A percentile compares a stretch with the other conserved stretches of the same genome.
phyloP scores from a whole-genome alignment of 2,888 invertebrate genomes.

The Torymus auratus region DNA sequence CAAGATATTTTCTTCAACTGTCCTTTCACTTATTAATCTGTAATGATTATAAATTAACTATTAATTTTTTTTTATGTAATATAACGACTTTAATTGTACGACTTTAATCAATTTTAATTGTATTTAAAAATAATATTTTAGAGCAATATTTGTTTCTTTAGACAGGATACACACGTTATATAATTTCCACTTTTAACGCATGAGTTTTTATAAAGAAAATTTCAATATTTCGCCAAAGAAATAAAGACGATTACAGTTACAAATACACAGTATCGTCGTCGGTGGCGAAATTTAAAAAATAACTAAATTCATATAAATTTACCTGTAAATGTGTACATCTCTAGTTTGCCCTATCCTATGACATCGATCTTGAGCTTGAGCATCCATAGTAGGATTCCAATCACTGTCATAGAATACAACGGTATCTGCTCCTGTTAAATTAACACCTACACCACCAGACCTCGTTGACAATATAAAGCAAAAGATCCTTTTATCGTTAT shows the following conservation, averaged over 20 bases:
- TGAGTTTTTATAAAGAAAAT: constrained; percentile 74
- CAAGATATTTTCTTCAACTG: constrained; percentile 99
- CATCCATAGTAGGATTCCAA: constrained; percentile 99
- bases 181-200: constrained; percentile 67
- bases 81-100: no score
- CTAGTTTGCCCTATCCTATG: constrained; percentile 99
- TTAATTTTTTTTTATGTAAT: no score
- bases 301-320: constrained; percentile 34
- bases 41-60: no score
- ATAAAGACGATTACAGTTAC: constrained; percentile 63
- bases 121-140: no score
- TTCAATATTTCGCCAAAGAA: constrained; percentile 70
- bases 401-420: constrained; percentile 99
- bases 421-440: constrained; percentile 98
- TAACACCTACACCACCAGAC: constrained; percentile 98
- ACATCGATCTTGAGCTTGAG: constrained; percentile 96
- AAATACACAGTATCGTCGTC: constrained; percentile 65
- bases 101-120: no score
- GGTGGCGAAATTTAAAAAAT: constrained; percentile 66
- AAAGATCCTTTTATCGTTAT: constrained; percentile 95
- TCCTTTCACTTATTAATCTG: constrained; percentile 96
- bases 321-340: constrained; percentile 97
- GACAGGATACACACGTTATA: constrained; percentile 74
- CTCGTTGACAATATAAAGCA: constrained; percentile 98
- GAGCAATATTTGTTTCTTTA: constrained; percentile 67